phyloP scores from a whole-genome alignment of 2,113 vertebrate species.

The Collichthys lucidus region DNA sequence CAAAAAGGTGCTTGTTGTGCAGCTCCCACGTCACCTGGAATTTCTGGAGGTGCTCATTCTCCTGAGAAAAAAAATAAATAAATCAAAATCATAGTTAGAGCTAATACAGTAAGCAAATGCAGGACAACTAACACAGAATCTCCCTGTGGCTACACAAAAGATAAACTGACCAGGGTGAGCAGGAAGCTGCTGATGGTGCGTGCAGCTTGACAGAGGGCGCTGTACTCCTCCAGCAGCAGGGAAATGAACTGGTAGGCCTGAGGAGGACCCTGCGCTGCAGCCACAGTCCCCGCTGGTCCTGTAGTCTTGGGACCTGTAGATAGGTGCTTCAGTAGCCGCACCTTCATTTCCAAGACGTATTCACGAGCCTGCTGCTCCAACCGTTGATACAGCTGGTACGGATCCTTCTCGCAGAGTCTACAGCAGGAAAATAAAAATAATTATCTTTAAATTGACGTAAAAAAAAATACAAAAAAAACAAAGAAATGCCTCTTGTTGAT shows the following conservation, averaged over 20 bases:
- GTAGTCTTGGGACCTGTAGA: constrained; percentile 87
- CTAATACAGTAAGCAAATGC: neutral
- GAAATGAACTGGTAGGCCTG: constrained; percentile 97
- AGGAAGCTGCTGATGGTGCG: constrained; percentile 97
- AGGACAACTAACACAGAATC: neutral
- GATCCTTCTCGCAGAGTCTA: constrained; percentile 97
- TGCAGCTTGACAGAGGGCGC: constrained; percentile 94
- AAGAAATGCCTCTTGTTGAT: neutral
- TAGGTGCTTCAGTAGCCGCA: constrained; percentile 93
- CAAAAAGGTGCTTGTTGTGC: constrained; percentile 98
- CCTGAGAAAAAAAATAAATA: constrained; percentile 82
- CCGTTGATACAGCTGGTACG: constrained; percentile 96
- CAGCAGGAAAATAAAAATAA: neutral
- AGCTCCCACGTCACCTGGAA: constrained; percentile 99
- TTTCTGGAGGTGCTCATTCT: constrained; percentile 96
- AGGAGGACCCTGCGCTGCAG: constrained; percentile 88
- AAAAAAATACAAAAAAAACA: neutral
- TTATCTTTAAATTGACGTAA: too few species aligned
- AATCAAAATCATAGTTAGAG: neutral
- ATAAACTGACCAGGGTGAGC: constrained; percentile 92
- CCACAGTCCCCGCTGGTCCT: constrained; percentile 67
- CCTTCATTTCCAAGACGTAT: constrained; percentile 97
- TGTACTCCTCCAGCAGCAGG: constrained; percentile 95
- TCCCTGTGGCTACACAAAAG: neutral
- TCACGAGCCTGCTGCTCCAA: constrained; percentile 96